These are phyloP conservation scores for Clunio marinus DNA, from an alignment of 2,888 invertebrate genomes.

Conservation along the genomic window DNA sequence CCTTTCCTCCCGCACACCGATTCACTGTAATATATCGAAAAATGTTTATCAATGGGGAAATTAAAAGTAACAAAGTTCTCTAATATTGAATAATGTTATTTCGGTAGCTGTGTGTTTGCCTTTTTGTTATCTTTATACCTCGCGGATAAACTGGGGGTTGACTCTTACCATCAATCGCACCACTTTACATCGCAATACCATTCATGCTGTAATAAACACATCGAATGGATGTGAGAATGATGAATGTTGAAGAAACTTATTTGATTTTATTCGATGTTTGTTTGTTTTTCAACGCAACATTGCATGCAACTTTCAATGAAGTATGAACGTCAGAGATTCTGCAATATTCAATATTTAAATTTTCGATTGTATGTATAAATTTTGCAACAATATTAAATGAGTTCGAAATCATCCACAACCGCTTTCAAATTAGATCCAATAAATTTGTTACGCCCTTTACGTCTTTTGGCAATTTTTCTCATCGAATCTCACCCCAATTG, in stretches of 20 bases:
- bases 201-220: too few species aligned
- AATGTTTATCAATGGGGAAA: conserved; percentile 33
- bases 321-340: neutral
- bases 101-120: neutral
- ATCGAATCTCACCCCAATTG: neutral
- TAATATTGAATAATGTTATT: conserved; percentile 25
- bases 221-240: too few species aligned
- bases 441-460: conserved; percentile 5
- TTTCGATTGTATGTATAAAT: conserved; percentile 35
- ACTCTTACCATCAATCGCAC: neutral
- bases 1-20: neutral
- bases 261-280: too few species aligned
- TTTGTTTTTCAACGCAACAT: neutral
- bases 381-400: conserved; percentile 23
- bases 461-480: neutral
- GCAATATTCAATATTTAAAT: conserved; percentile 13
- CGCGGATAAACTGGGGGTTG: conserved; percentile 30
- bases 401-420: conserved; percentile 15
- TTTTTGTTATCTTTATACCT: conserved; percentile 32
- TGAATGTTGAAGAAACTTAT: too few species aligned
- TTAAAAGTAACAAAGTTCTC: conserved; percentile 33
- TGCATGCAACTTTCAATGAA: neutral
- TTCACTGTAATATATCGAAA: neutral
- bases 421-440: conserved; percentile 26
- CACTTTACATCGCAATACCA: neutral